A percentile compares a stretch with the other conserved stretches of the same genome.
Conservation (phyloP, 2,888 invertebrate species). For the Lampropteryx suffumata region DNA sequence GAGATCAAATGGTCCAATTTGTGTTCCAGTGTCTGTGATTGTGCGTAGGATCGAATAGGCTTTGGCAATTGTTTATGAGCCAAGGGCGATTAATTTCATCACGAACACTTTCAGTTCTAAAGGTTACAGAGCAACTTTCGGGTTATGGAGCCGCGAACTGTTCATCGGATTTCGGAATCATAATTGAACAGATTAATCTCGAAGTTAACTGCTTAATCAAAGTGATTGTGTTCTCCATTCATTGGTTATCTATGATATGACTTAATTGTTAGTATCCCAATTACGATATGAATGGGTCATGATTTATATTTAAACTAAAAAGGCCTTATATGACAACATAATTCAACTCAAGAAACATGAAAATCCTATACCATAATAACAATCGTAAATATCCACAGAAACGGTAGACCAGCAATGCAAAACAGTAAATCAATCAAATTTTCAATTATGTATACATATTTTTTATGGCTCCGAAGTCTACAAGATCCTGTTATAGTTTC, state of each 20-base stretch:
- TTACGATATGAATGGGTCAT: neutral
- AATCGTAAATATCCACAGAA: too few species aligned
- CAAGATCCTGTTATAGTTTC: too few species aligned
- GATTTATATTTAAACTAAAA: neutral
- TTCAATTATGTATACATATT: too few species aligned
- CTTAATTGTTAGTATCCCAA: slow-evolving; percentile 2
- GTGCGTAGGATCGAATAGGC: slow-evolving; percentile 30
- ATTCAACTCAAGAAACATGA: neutral
- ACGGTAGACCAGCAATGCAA: too few species aligned
- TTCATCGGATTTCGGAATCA: slow-evolving; percentile 28
- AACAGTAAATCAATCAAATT: too few species aligned
- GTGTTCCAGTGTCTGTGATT: slow-evolving; percentile 31
- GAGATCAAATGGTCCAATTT: slow-evolving; percentile 32
- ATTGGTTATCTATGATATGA: slow-evolving; percentile 17
- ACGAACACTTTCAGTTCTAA: slow-evolving; percentile 27
- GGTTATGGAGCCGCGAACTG: slow-evolving; percentile 18
- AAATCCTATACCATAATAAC: too few species aligned
- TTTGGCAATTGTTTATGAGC: slow-evolving; percentile 35
- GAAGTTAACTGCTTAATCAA: slow-evolving; percentile 16
- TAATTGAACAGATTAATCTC: slow-evolving; percentile 20
- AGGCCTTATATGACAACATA: neutral
- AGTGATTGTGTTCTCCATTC: slow-evolving; percentile 13
- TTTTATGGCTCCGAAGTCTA: too few species aligned
- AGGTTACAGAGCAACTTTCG: slow-evolving; percentile 26
- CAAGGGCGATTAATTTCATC: slow-evolving; percentile 36